phyloP scores from a whole-genome alignment of 1,140 invertebrate species.

The Drosophila pseudoobscura region DNA sequence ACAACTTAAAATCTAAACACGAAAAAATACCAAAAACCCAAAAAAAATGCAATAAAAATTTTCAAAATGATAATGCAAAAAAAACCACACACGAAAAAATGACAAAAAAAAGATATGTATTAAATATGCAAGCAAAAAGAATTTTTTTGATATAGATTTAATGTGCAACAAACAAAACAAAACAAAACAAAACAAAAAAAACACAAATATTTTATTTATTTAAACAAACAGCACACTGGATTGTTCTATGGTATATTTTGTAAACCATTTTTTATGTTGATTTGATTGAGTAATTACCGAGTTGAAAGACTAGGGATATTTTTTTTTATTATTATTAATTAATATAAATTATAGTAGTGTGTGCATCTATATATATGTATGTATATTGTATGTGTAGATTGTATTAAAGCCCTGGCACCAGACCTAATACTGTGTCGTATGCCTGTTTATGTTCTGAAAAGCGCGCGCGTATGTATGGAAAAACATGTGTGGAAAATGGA shows the following conservation, averaged over 20 bases:
- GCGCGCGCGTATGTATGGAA: constrained; percentile 63
- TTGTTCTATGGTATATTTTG: constrained; percentile 34
- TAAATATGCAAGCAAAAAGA: constrained; percentile 29
- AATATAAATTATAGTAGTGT: too few species aligned
- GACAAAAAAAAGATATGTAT: constrained; percentile 52
- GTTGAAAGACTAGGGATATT: background rate
- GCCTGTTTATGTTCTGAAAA: constrained; percentile 64
- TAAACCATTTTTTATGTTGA: constrained; percentile 26
- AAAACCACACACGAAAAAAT: constrained; percentile 61
- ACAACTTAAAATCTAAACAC: constrained; percentile 11
- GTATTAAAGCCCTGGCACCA: constrained; percentile 42
- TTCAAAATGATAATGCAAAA: constrained; percentile 73
- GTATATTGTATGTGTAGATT: constrained; percentile 48
- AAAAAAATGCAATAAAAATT: constrained; percentile 73
- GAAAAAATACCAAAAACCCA: constrained; percentile 12
- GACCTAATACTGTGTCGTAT: constrained; percentile 52
- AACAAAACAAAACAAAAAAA: constrained; percentile 1
- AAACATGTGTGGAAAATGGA: constrained; percentile 57
- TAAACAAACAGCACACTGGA: constrained; percentile 32
- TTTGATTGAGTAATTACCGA: constrained; percentile 19
- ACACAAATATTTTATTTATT: constrained; percentile 52
- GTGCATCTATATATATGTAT: background rate
- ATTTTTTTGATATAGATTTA: constrained; percentile 30
- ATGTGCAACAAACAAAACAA: constrained; percentile 9
- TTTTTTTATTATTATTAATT: constrained; percentile 3